Base-by-base conservation (phyloP, 2,797 vertebrate genomes). In the Knipowitschia caucasica region DNA sequence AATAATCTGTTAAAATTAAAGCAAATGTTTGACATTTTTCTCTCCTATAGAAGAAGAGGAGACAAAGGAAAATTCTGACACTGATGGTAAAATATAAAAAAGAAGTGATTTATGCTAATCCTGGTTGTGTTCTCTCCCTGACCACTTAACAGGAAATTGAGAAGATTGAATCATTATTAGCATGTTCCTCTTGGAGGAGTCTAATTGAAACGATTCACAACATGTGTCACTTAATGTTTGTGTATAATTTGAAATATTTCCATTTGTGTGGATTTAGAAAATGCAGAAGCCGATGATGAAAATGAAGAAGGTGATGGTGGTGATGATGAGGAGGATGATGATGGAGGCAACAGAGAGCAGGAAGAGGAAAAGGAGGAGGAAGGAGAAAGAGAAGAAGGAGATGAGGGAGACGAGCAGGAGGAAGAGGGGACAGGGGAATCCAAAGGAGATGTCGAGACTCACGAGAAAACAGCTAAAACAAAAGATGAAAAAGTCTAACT, bases 401-500 rank as follows among this genome's bases (percentile, higher is more conserved):
- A 62, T 26, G 60, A 33, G 3, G n/a, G n/a, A n/a, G n/a, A n/a
- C n/a, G 54, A 59, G 14, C 44, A 49, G 1, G 53, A 25, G 3
- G 50, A 49, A 33, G 29, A 39, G 2, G 38, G 38, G 6, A 53
- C 59, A 17, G 62, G 63, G 2, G 67, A 66, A 53, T 18, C 58
- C 8, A 45, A 66, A 35, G 55, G 67, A 10, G 58, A 61, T 7
- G 62, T 5, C 25, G 62, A 73, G 11, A 38, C 39, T 4, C 50
- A 76, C 30, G 64, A 69, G 30, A 73, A 77, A 59, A 53, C 35
- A n/a, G 69, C 14, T 24, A 73, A 81, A 78, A 4, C 44, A 25
- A 35, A 55, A 3, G 64, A 73, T 29, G 52, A 59, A 56, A 80
- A 79, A 47, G 67, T 57, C 47, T 82, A 82, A 66, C 57, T 53